A percentile compares a stretch with the other conserved stretches of the same genome.
phyloP scores from a whole-genome alignment of 1,140 invertebrate genomes.

The Microvelia longipes region DNA sequence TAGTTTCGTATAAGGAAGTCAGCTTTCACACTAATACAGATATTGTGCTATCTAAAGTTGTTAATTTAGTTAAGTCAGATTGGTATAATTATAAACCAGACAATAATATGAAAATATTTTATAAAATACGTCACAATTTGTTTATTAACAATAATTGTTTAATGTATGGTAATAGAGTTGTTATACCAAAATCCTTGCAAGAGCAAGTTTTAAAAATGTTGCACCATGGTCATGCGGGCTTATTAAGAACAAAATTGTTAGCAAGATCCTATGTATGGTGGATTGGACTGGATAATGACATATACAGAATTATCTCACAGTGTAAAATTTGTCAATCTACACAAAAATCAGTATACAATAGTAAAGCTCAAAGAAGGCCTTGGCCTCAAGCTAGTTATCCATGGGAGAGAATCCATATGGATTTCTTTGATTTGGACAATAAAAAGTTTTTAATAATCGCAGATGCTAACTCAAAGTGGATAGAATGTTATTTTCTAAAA shows the following conservation, averaged over 20 bases:
- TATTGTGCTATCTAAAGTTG: not conserved
- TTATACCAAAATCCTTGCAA: not conserved
- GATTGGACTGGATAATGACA: not conserved
- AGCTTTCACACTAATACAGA: not conserved
- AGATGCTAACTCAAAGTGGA: not conserved
- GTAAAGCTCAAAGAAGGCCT: not conserved
- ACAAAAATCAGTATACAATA: not conserved
- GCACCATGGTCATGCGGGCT: not conserved
- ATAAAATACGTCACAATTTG: not conserved
- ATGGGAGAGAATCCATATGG: not conserved
- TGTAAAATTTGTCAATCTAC: not conserved
- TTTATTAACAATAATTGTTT: not conserved
- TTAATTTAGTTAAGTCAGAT: not conserved
- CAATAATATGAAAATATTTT: not conserved
- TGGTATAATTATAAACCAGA: not conserved
- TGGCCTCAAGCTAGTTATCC: not conserved
- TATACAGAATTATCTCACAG: not conserved
- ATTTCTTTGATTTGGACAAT: not conserved
- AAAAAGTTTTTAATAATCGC: not conserved
- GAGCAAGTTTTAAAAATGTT: not conserved
- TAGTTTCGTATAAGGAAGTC: not conserved
- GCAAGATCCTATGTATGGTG: not conserved
- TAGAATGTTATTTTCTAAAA: not conserved
- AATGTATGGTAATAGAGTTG: not conserved
- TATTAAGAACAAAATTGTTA: not conserved